Conservation (phyloP, 2,888 invertebrate species). For the Synanthedon andrenaeformis region DNA sequence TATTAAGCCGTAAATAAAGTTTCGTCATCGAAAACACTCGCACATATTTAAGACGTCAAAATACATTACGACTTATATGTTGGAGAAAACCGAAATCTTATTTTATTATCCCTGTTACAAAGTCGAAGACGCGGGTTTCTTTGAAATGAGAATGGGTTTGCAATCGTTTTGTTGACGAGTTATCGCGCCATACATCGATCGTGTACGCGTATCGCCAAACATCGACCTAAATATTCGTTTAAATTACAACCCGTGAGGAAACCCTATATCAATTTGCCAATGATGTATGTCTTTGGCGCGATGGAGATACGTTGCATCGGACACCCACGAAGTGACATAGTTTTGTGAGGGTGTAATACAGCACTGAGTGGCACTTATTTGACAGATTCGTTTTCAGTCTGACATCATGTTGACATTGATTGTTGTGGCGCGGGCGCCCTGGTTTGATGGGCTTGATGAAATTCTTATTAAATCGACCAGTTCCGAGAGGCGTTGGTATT, state of each 20-base stretch:
- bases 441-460: background rate
- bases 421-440: background rate
- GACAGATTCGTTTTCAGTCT: background rate
- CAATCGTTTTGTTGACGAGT: slow-evolving; percentile 7
- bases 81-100: slow-evolving; percentile 29
- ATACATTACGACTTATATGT: slow-evolving; percentile 29
- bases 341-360: slow-evolving; percentile 2
- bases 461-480: background rate
- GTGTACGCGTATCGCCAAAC: slow-evolving; percentile 1
- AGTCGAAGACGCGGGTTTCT: background rate
- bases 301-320: background rate
- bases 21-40: slow-evolving; percentile 36
- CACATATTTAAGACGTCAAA: slow-evolving; percentile 38
- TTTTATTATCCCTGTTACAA: slow-evolving; percentile 26
- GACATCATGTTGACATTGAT: background rate
- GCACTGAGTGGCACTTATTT: slow-evolving; percentile 7
- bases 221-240: slow-evolving; percentile 1
- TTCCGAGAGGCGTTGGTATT: no score
- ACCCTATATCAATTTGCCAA: background rate
- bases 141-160: slow-evolving; percentile 22
- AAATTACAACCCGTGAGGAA: background rate
- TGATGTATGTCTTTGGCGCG: background rate
- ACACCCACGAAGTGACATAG: slow-evolving; percentile 6
- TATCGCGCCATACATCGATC: slow-evolving; percentile 4
- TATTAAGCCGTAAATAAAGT: slow-evolving; percentile 41